phyloP scores from a whole-genome alignment of 2,113 vertebrate genomes.

The Megaceryle maxima region DNA sequence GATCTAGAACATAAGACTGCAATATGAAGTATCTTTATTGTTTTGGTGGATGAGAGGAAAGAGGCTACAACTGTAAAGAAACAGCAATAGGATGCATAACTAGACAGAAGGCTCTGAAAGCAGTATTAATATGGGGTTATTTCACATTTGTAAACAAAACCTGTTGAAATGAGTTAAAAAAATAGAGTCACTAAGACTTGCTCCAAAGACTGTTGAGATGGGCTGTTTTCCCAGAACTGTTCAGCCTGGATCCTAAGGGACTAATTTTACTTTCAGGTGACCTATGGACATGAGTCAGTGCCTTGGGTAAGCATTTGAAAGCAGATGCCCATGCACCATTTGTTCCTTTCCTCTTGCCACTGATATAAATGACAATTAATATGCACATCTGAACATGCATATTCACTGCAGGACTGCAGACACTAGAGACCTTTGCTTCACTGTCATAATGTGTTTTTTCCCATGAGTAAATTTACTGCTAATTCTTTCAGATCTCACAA shows the following conservation, averaged over 20 bases:
- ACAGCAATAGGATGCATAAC: not conserved
- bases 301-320: constrained; percentile 41
- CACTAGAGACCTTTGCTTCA: constrained; percentile 56
- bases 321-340: constrained; percentile 45
- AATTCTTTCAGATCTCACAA: constrained; percentile 48
- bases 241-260: constrained; percentile 11
- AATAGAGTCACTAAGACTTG: not conserved
- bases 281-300: not conserved
- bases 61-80: not conserved
- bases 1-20: not conserved
- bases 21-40: not conserved
- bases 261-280: constrained; percentile 47
- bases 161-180: not conserved
- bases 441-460: constrained; percentile 60
- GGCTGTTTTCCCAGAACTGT: not conserved
- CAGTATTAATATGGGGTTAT: not conserved
- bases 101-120: not conserved
- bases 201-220: not conserved
- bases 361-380: constrained; percentile 58
- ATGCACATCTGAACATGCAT: constrained; percentile 58
- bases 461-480: constrained; percentile 52
- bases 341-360: constrained; percentile 28
- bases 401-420: constrained; percentile 54
- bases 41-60: not conserved
- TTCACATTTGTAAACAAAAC: not conserved